Evolutionary conservation across 1,140 invertebrate species (phyloP).

Genomic region (Leptinotarsa defecta): DNA sequence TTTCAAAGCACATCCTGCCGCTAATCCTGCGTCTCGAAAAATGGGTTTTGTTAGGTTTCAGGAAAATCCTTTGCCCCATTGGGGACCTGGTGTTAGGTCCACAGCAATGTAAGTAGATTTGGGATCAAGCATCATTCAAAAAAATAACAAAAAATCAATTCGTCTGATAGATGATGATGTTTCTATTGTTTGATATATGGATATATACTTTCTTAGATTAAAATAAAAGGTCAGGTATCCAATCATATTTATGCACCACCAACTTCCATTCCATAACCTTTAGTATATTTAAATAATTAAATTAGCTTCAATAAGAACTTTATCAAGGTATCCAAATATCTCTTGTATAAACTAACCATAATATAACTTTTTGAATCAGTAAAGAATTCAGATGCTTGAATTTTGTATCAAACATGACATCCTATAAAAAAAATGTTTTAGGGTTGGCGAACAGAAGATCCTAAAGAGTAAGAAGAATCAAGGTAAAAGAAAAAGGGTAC

Average conservation of each 20-base stretch:
- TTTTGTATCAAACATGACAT: no score
- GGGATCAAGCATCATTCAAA: neutral
- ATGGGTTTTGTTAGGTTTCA: slow-evolving; percentile 80
- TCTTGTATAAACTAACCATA: no score
- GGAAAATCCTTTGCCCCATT: slow-evolving; percentile 80
- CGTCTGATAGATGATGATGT: no score
- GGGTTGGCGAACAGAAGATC: slow-evolving; percentile 64
- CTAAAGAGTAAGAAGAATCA: slow-evolving; percentile 65
- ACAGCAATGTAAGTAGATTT: slow-evolving; percentile 66
- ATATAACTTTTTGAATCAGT: no score
- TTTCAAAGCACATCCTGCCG: slow-evolving; percentile 70
- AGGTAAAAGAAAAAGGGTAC: slow-evolving; percentile 58
- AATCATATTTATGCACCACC: no score
- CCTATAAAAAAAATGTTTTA: slow-evolving; percentile 44
- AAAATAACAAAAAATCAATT: neutral
- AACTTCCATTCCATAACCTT: no score
- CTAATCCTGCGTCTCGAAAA: slow-evolving; percentile 80
- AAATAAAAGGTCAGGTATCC: no score
- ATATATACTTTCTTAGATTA: no score
- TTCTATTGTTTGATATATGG: neutral
- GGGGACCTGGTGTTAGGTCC: slow-evolving; percentile 85
- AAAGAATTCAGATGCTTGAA: no score
- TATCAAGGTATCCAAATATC: no score
- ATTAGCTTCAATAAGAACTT: no score
- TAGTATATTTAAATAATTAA: no score